Evolutionary conservation across 2,797 vertebrate species (phyloP).

Genomic region (Hydrolagus colliei): DNA sequence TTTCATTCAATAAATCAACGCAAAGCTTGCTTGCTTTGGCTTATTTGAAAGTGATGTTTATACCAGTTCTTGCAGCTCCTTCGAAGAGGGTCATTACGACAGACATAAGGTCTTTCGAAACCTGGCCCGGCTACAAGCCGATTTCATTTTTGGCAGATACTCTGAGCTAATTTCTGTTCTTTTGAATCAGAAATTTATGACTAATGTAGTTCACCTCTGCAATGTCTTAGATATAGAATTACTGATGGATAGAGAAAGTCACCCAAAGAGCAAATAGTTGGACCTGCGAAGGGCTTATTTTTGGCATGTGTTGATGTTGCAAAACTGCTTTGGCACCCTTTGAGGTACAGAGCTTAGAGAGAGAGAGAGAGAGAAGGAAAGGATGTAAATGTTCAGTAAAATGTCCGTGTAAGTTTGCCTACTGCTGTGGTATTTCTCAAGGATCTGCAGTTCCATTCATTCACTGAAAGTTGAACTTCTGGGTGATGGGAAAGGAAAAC

Average conservation of each 20-base stretch:
- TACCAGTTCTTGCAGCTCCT: background rate
- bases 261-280: constrained; percentile 36
- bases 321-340: constrained; percentile 22
- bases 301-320: background rate
- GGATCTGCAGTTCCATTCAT: background rate
- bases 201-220: background rate
- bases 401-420: constrained; percentile 23
- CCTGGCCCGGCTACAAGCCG: constrained; percentile 2
- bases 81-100: background rate
- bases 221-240: constrained; percentile 35
- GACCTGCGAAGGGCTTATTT: constrained; percentile 24
- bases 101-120: background rate
- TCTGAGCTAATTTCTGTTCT: constrained; percentile 13
- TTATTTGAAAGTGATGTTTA: background rate
- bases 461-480: constrained; percentile 14
- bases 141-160: background rate
- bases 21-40: background rate
- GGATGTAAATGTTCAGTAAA: constrained; percentile 34
- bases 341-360: background rate
- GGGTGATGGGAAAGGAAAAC: constrained; percentile 36
- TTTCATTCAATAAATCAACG: background rate
- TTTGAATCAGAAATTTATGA: constrained; percentile 22
- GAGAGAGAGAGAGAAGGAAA: constrained; percentile 12
- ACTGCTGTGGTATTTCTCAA: background rate
- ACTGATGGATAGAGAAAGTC: constrained; percentile 25